Conservation (phyloP, 1,140 invertebrate genomes). For the Lucilia cuprina region DNA sequence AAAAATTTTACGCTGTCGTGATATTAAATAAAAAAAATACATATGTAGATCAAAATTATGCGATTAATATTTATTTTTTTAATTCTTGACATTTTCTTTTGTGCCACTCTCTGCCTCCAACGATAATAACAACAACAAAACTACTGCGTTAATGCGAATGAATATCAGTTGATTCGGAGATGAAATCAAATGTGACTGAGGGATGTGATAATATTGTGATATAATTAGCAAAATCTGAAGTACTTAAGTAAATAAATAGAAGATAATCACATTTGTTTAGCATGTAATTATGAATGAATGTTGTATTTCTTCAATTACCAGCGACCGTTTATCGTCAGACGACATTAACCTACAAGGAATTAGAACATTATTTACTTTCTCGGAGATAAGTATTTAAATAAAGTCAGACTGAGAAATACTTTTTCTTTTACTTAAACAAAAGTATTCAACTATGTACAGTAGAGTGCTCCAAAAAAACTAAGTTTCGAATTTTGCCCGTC, state of each 20-base stretch:
- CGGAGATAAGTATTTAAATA: too few species aligned
- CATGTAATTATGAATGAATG: background rate
- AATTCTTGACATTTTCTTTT: slow-evolving; percentile 5
- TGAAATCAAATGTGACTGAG: background rate
- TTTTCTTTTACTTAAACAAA: too few species aligned
- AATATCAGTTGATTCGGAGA: too few species aligned
- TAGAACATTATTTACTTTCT: too few species aligned
- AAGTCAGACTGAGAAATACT: too few species aligned
- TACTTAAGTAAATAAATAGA: background rate
- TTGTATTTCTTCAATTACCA: too few species aligned
- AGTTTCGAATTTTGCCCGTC: too few species aligned
- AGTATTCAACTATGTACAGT: too few species aligned
- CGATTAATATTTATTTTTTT: slow-evolving; percentile 5
- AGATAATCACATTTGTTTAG: background rate
- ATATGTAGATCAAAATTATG: background rate
- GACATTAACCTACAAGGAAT: background rate
- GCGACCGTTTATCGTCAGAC: background rate
- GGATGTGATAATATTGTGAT: background rate
- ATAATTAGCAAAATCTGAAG: background rate
- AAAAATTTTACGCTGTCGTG: background rate
- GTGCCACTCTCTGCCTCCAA: background rate
- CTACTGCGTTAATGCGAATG: background rate
- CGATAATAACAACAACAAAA: background rate
- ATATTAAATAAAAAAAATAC: background rate
- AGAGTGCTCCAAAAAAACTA: too few species aligned